Evolutionary conservation across 2,888 invertebrate species (phyloP).

Genomic region (Dicyrtoma fusca): DNA sequence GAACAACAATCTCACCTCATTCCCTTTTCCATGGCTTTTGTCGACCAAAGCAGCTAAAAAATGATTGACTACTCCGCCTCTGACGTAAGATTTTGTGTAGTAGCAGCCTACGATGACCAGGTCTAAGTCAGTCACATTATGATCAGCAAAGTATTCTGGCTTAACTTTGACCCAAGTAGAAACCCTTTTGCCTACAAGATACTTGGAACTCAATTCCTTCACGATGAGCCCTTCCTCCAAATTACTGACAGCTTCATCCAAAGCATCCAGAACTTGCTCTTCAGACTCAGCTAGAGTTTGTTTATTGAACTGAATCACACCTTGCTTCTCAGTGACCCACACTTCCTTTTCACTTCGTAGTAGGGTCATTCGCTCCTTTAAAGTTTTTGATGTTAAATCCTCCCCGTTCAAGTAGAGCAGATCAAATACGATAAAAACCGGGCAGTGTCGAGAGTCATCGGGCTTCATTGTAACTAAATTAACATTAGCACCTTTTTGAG

Average conservation of each 20-base stretch:
- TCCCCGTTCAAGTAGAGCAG: slow-evolving; percentile 77
- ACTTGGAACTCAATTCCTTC: slow-evolving; percentile 77
- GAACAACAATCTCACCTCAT: too few species aligned
- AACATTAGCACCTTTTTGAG: slow-evolving; percentile 78
- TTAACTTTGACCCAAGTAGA: slow-evolving; percentile 91
- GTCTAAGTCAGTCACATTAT: slow-evolving; percentile 82
- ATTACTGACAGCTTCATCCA: slow-evolving; percentile 79
- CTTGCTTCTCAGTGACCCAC: slow-evolving; percentile 69
- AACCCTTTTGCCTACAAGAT: slow-evolving; percentile 78
- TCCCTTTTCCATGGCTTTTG: slow-evolving; percentile 9
- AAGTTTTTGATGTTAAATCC: slow-evolving; percentile 70
- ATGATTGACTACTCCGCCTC: slow-evolving; percentile 64
- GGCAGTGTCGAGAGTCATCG: slow-evolving; percentile 68
- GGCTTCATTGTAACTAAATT: slow-evolving; percentile 81
- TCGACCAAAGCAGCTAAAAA: slow-evolving; percentile 74
- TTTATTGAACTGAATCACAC: slow-evolving; percentile 65
- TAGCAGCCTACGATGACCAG: slow-evolving; percentile 87
- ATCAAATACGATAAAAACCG: slow-evolving; percentile 88
- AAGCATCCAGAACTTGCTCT: slow-evolving; percentile 70
- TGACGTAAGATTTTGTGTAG: slow-evolving; percentile 75
- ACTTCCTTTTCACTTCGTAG: slow-evolving; percentile 62
- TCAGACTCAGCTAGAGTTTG: slow-evolving; percentile 58
- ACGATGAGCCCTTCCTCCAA: slow-evolving; percentile 90
- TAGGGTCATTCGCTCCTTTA: slow-evolving; percentile 69
- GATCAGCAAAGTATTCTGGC: slow-evolving; percentile 82